Percentiles rank a stretch among this genome's conserved stretches.
Conservation (phyloP, 2,797 vertebrate genomes). For the Thalassophryne amazonica region DNA sequence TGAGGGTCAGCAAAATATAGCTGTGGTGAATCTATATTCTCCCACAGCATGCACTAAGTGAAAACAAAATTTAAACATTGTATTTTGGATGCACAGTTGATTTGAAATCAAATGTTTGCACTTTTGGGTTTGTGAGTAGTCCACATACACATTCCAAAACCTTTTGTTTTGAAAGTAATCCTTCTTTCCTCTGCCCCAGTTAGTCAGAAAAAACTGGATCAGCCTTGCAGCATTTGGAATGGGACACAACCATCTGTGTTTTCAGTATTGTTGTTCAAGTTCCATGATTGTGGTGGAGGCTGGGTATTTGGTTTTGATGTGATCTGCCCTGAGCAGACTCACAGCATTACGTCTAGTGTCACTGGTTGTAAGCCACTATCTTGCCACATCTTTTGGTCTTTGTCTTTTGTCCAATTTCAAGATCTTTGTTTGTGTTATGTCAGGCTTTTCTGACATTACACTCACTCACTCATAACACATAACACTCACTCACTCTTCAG, state of each 20-base stretch:
- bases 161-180: constrained; percentile 51
- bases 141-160: constrained; percentile 13
- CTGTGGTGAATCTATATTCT: no score
- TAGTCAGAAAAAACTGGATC: constrained; percentile 43
- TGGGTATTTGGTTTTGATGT: constrained; percentile 18
- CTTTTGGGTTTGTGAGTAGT: constrained; percentile 20
- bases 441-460: no score
- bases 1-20: no score
- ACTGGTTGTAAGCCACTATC: no score
- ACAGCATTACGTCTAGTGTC: no score
- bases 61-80: no score
- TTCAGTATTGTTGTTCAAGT: constrained; percentile 32
- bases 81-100: constrained; percentile 1
- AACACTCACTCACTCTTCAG: no score
- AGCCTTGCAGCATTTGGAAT: constrained; percentile 61
- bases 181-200: constrained; percentile 46
- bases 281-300: constrained; percentile 27
- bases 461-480: no score
- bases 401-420: no score
- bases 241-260: constrained; percentile 60
- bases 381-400: no score
- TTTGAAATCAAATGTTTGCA: not conserved
- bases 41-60: no score
- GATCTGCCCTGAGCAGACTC: constrained; percentile 9
- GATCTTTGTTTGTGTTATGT: no score